phyloP scores from a whole-genome alignment of 2,888 invertebrate species.

The Lochmaea capreae region DNA sequence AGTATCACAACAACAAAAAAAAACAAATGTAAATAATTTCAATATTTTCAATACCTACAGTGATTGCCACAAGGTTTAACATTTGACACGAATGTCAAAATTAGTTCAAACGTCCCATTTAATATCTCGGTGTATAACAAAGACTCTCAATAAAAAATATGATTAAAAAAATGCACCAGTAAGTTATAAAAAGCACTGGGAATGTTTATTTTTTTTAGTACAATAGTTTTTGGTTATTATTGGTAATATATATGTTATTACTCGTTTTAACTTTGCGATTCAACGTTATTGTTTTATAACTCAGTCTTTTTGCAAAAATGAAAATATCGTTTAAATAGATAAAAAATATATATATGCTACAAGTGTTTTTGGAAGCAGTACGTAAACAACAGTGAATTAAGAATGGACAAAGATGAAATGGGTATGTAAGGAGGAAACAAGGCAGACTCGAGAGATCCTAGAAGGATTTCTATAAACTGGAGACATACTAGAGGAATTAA shows the following conservation, averaged over 20 bases:
- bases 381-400: not conserved
- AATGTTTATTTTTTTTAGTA: slow-evolving; percentile 50
- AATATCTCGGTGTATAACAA: slow-evolving; percentile 29
- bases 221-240: slow-evolving; percentile 49
- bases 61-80: not conserved
- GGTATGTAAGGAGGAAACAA: not conserved
- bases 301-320: slow-evolving; percentile 50
- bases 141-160: slow-evolving; percentile 24
- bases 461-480: no score
- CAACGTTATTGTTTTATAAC: slow-evolving; percentile 48
- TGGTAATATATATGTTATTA: slow-evolving; percentile 41
- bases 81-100: not conserved
- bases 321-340: slow-evolving; percentile 26
- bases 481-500: no score
- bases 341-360: slow-evolving; percentile 13
- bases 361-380: slow-evolving; percentile 17
- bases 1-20: no score
- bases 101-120: slow-evolving; percentile 3
- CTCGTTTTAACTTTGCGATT: slow-evolving; percentile 33
- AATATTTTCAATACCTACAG: not conserved
- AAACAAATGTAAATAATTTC: not conserved
- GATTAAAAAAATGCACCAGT: slow-evolving; percentile 41
- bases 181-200: slow-evolving; percentile 52
- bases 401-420: not conserved
- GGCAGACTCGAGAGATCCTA: no score